Evolutionary conservation across 2,797 vertebrate genomes (phyloP), one percentile per base, ranked within the genome.

Genomic region (Coluber constrictor): DNA sequence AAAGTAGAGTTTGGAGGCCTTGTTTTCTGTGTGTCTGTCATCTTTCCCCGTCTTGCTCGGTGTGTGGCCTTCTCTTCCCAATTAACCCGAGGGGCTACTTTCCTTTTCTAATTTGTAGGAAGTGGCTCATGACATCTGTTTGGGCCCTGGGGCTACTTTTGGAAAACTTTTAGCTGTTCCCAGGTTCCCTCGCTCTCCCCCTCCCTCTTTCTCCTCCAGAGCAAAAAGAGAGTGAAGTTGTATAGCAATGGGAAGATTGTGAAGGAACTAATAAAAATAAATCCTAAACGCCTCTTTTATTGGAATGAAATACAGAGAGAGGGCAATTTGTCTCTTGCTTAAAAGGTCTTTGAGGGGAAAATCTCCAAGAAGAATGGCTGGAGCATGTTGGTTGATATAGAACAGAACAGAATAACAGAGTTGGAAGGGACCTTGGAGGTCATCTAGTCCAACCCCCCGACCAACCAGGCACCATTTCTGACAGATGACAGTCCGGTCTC

Each of bases 61-160:
- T 97, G 97, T 97, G 97, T 97, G 97, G 97, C 96, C 96, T 96
- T 61, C 94, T 95, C 93, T 94, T 96, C 92, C 5, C 96, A 97
- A 97, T 97, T 97, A 97, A 97, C 97, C 97, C 95, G 95, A 96
- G 94, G 96, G 95, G 93, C 95, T 96, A 97, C 96, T 97, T 97
- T 97, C 96, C 97, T 97, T 96, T 97, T 95, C 96, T 97, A 97
- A 97, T 97, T 97, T 97, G 97, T 97, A 97, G 96, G 96, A 97
- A 97, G 96, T 96, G 93, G 96, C 94, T 97, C 94, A 66, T 96
- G 97, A 97, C 97, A 97, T 97, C 96, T 97, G 96, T 96, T 95
- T 95, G n/a, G 93, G 95, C 96, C 97, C 95, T 0, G 60, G 87
- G 97, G 97, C 96, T 96, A 94, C 95, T 96, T 96, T 95, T 94